Base-by-base conservation (phyloP, 2,888 invertebrate species). In the Chalcis sispes region DNA sequence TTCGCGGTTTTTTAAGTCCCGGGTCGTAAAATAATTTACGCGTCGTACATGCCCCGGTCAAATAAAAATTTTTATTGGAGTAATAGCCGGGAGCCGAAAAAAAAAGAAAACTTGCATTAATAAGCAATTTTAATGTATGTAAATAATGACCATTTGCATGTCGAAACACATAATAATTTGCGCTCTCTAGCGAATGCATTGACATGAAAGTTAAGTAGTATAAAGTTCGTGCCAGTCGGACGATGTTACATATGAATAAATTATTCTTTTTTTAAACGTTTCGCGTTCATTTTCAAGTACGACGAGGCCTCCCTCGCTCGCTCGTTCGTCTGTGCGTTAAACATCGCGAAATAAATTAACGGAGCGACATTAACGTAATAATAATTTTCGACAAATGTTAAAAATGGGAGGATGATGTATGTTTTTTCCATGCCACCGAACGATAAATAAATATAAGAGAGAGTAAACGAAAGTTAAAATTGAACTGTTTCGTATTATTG, bases 61-160 rank as follows among this genome's bases (percentile, higher is more conserved):
- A 23, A 50, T 64, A 50, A 58, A 67, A 64, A 64, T 48, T 75
- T 56, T 64, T 67, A 67, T 67, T 61, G 65, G 40, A 27, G 52
- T 54, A 52, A 71, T 48, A 42, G 52, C n/a, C 8, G 10, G 18
- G 27, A 8, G 15, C 4, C 27, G n/a, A 23, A 10, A 23, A 66
- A 66, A 52, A 72, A 65, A 48, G 18, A 20, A 10, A 27, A 5
- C 2, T 13, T 4, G 71, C 61, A 61, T 52, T 62, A 67, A 61
- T 36, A 29, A 56, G 74, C 62, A 56, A 59, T 71, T 75, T 70
- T 75, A 70, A 75, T 75, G 71, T 72, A 75, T 66, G 75, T 54
- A 75, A 72, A 71, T 66, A 75, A 66, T 46, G 52, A 40, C 13
- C 29, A 46, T 75, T 75, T 61, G 71, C 61, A 66, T 71, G 71